phyloP scores from a whole-genome alignment of 2,888 invertebrate genomes.

The Cloeon dipterum region DNA sequence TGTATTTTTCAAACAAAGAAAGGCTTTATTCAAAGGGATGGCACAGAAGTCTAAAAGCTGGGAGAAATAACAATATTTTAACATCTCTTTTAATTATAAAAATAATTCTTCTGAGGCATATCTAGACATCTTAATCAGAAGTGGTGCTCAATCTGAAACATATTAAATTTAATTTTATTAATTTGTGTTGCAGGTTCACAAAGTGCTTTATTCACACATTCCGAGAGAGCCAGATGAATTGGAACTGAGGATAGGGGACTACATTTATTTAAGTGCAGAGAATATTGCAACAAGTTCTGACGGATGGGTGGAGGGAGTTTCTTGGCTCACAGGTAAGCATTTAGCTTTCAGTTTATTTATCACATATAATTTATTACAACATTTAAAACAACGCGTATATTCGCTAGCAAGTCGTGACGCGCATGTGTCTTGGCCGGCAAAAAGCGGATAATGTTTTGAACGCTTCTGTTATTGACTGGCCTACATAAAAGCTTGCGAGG shows the following conservation, averaged over 20 bases:
- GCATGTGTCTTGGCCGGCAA: no score
- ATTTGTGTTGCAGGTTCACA: conserved; percentile 30
- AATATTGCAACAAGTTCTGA: conserved; percentile 50
- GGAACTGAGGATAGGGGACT: conserved; percentile 66
- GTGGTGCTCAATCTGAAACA: not conserved
- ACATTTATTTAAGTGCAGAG: conserved; percentile 56
- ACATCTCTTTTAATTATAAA: not conserved
- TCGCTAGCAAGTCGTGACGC: no score
- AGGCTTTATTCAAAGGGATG: not conserved
- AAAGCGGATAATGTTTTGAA: no score
- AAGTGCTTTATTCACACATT: conserved; percentile 53
- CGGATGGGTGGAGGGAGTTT: conserved; percentile 72
- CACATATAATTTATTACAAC: no score
- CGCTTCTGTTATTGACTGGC: no score
- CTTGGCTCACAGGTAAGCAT: conserved; percentile 48
- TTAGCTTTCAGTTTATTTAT: not conserved
- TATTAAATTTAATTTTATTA: not conserved
- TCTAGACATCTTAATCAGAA: no score
- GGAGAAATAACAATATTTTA: not conserved
- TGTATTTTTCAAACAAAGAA: no score
- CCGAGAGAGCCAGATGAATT: conserved; percentile 63
- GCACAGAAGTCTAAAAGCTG: not conserved
- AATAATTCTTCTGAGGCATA: not conserved
- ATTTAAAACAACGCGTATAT: no score
- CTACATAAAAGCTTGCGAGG: no score